These are phyloP conservation scores for Drosophila trichaetosa DNA, from an alignment of 2,888 invertebrate genomes.

Conservation along the genomic window DNA sequence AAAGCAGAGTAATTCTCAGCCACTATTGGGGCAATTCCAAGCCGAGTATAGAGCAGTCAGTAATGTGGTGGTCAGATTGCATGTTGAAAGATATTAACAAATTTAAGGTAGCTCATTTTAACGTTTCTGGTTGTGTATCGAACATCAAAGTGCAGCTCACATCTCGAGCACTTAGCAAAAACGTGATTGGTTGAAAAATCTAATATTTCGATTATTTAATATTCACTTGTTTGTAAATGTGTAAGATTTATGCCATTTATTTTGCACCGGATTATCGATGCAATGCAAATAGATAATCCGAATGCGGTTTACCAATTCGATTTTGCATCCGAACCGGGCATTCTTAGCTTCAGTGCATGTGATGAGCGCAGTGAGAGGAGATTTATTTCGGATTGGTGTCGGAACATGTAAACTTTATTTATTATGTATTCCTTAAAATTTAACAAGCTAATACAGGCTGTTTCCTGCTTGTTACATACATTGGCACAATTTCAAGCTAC, in stretches of 20 bases:
- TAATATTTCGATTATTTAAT: neutral
- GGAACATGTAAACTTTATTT: neutral
- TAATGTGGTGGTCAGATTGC: conserved; percentile 17
- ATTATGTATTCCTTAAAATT: neutral
- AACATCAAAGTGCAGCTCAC: too few relatives aligned
- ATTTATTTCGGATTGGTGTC: conserved; percentile 24
- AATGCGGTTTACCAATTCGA: conserved; percentile 20
- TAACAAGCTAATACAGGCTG: neutral
- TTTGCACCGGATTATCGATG: neutral
- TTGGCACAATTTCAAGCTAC: neutral
- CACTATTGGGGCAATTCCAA: too few relatives aligned
- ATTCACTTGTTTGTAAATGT: neutral
- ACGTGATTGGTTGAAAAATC: neutral
- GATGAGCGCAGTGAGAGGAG: neutral
- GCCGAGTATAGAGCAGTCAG: neutral
- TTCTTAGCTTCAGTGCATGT: too few relatives aligned
- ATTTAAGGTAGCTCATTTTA: neutral
- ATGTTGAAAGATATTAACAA: neutral
- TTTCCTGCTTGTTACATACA: neutral
- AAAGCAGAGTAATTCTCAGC: neutral
- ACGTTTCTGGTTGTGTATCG: neutral
- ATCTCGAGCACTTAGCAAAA: neutral
- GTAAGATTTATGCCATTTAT: neutral
- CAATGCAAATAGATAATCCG: neutral
- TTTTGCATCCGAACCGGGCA: conserved; percentile 1